Evolutionary conservation across 1,140 invertebrate species (phyloP), one percentile per base, ranked within the genome.

Genomic region (Zaprionus lachaisei): DNA sequence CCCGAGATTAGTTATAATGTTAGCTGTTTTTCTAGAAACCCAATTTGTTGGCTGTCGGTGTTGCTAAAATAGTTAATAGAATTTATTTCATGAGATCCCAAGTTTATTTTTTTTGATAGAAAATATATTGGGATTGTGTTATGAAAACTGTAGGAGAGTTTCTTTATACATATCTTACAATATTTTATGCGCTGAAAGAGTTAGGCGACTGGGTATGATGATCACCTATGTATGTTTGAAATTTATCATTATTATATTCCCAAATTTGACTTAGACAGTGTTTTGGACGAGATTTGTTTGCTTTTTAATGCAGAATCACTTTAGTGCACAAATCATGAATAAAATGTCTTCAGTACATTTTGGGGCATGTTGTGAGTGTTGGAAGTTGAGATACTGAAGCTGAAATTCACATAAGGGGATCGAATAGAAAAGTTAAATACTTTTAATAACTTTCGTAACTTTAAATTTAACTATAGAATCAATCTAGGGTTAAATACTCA

Each of bases 1-100:
- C 34, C 44, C 51, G 5, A 67, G 63, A 31, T 72, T 72, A 41
- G 72, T 41, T 49, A 26, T 62, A 56, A 41, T 69, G 22, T 51
- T 28, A 26, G 14, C 41, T n/a, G 22, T 60, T 44, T 24, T 41
- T 44, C 14, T 24, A 14, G 38, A 22, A 51, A 51, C 12, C 22
- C 20, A 51, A 51, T 51, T 51, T 51, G 47, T 51, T 24, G 47
- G 20, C 47, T 51, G 47, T 51, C 47, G 9, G 12, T 22, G 41
- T n/a, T 24, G 20, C 14, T 51, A 14, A 14, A 51, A 24, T 47
- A 9, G 47, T 51, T 51, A 51, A 51, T 24, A 22, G n/a, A 47
- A n/a, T 47, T 47, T 9, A 47, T 47, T 47, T 47, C n/a, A 6
- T 20, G 4, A 51, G 22, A 14, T 51, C 0, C 2, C 11, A 24